phyloP scores from a whole-genome alignment of 1,140 invertebrate species.

The Drosophila triauraria region DNA sequence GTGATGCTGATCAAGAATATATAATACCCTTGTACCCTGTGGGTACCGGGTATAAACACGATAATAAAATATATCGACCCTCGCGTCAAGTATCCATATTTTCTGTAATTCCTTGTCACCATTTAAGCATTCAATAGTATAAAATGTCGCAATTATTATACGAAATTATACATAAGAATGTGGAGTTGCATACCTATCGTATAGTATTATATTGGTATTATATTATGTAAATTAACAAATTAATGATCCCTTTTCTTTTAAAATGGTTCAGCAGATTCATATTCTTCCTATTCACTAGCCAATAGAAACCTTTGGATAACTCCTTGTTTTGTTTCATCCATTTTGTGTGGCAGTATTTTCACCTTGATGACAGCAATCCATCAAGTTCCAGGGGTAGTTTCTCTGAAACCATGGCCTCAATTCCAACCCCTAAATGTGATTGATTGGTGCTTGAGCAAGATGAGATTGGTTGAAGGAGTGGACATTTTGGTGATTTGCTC shows the following conservation, averaged over 20 bases:
- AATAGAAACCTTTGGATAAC: background rate
- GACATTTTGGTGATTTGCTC: background rate
- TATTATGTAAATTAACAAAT: constrained; percentile 65
- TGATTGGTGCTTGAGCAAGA: constrained; percentile 40
- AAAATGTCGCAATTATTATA: no score
- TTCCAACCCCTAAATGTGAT: constrained; percentile 58
- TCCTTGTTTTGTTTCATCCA: constrained; percentile 1
- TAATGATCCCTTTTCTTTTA: constrained; percentile 17
- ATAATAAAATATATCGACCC: no score
- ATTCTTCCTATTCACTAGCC: background rate
- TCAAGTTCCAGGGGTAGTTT: constrained; percentile 58
- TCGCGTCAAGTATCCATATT: no score
- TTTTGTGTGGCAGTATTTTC: background rate
- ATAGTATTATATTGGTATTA: no score
- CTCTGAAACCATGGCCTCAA: background rate
- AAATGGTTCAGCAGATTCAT: constrained; percentile 23
- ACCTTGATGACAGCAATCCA: constrained; percentile 66
- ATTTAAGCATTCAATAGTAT: no score
- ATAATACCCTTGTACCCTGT: no score
- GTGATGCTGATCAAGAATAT: no score
- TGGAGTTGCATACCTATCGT: no score
- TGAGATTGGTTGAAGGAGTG: background rate
- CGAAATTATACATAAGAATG: no score
- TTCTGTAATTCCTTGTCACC: no score
- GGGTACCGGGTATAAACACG: no score